phyloP scores from a whole-genome alignment of 2,888 invertebrate species.

The Onchidella celtica region DNA sequence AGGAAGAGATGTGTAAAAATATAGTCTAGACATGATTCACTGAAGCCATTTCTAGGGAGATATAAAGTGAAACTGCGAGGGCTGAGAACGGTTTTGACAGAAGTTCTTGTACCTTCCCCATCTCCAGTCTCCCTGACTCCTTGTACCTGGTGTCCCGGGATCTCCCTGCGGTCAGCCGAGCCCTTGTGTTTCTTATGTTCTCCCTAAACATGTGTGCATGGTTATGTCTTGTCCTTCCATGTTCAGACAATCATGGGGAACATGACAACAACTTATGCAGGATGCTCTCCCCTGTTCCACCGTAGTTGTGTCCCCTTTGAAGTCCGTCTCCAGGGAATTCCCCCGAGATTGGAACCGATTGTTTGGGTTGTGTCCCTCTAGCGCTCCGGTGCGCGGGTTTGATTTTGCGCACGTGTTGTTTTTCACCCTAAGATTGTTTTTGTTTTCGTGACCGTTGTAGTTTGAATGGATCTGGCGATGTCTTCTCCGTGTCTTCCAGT shows the following conservation, averaged over 20 bases:
- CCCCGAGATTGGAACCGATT: slow-evolving; percentile 30
- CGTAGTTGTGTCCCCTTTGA: background rate
- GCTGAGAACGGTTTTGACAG: no score
- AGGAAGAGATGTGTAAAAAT: no score
- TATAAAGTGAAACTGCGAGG: no score
- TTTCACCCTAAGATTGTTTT: background rate
- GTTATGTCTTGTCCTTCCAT: background rate
- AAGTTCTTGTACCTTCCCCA: no score
- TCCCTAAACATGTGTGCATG: background rate
- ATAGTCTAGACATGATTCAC: no score
- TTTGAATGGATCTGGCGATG: background rate
- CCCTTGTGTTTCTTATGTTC: background rate
- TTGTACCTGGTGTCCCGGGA: no score
- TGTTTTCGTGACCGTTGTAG: background rate
- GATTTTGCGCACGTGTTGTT: background rate
- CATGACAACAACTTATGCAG: background rate
- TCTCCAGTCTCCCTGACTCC: no score
- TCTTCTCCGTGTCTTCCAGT: no score
- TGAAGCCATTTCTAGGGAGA: no score
- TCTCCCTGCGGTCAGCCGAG: background rate
- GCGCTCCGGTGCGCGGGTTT: background rate
- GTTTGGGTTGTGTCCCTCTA: slow-evolving; percentile 18
- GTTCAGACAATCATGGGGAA: background rate
- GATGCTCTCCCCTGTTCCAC: background rate
- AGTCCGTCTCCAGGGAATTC: slow-evolving; percentile 2